phyloP scores from a whole-genome alignment of 2,888 invertebrate species.

The Ferdinandea cuprea region DNA sequence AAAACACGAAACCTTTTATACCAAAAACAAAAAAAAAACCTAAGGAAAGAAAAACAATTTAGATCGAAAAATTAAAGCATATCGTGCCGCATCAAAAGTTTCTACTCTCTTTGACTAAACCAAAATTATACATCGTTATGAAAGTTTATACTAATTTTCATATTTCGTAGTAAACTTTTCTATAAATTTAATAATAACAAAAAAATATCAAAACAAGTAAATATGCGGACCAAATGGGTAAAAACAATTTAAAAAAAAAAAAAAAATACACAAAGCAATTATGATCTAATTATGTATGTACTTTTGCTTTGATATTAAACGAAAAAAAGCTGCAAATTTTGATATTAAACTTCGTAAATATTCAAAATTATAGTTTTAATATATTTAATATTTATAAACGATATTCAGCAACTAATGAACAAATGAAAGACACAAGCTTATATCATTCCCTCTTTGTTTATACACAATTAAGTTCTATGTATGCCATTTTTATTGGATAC shows the following conservation, averaged over 20 bases:
- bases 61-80: slow-evolving; percentile 59
- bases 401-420: slow-evolving; percentile 16
- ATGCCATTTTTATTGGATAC: slow-evolving; percentile 69
- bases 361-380: slow-evolving; percentile 34
- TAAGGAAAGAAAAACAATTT: slow-evolving; percentile 19
- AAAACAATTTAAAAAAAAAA: slow-evolving; percentile 25
- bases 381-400: slow-evolving; percentile 24
- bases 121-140: slow-evolving; percentile 25
- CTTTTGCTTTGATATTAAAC: slow-evolving; percentile 53
- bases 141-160: slow-evolving; percentile 38
- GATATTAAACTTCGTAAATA: slow-evolving; percentile 50
- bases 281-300: slow-evolving; percentile 6
- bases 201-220: slow-evolving; percentile 24
- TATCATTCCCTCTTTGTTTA: slow-evolving; percentile 54
- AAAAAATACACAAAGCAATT: slow-evolving; percentile 26
- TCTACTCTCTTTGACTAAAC: slow-evolving; percentile 47
- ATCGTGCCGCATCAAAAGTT: slow-evolving; percentile 66
- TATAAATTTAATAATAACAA: background rate
- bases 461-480: slow-evolving; percentile 13
- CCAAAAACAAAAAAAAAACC: slow-evolving; percentile 27
- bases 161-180: slow-evolving; percentile 25
- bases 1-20: slow-evolving; percentile 51
- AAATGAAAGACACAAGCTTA: slow-evolving; percentile 35
- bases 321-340: slow-evolving; percentile 34
- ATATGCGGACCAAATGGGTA: slow-evolving; percentile 66